Base-by-base conservation (phyloP, 1,140 invertebrate genomes). In the Calephelis nemesis region DNA sequence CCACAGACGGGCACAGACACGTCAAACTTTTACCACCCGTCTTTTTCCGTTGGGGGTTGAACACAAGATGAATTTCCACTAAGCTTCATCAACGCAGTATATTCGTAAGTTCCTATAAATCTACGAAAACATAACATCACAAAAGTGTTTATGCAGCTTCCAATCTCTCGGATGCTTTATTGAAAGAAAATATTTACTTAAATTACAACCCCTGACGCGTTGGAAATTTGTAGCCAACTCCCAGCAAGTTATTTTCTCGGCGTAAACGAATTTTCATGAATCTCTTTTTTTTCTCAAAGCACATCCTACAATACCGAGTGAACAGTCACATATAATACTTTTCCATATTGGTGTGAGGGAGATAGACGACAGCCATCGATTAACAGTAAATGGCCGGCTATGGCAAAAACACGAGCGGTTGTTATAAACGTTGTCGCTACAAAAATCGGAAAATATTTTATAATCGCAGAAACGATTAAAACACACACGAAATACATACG, bases 321-420 rank as follows among this genome's bases (percentile, higher is more conserved):
- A 64, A 49, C 48, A 64, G 48, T 8, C 45, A 49, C 19, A 49
- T 64, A 58, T 39, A 11, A 54, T 40, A 15, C 9, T 15, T 48
- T 19, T 7, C 1, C 49, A 45, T 15, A 7, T 8, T 9, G 11
- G 65, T 66, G 65, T 4, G 50, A 66, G 49, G 9, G 65, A 42
- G 65, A 66, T 30, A 19, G 40, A 11, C 4, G 1, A 30, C 15
- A 45, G 30, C 65, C 65, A 66, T 66, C 65, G 65, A 66, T 66
- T 66, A 66, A 66, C 65, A 54, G 13, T 58, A 58, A 58, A 58
- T 58, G 54, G 54, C 40, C n/a, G 50, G 52, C 50, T 66, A 40
- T 45, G 49, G 40, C 45, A 66, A 66, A 66, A 50, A 54, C 49
- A 66, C 65, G 65, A 45, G 42, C 15, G n/a, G 19, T 47, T 47